A percentile compares a stretch with the other conserved stretches of the same genome.
Evolutionary conservation across 1,140 invertebrate species (phyloP).

Genomic region (Drosophila azteca): DNA sequence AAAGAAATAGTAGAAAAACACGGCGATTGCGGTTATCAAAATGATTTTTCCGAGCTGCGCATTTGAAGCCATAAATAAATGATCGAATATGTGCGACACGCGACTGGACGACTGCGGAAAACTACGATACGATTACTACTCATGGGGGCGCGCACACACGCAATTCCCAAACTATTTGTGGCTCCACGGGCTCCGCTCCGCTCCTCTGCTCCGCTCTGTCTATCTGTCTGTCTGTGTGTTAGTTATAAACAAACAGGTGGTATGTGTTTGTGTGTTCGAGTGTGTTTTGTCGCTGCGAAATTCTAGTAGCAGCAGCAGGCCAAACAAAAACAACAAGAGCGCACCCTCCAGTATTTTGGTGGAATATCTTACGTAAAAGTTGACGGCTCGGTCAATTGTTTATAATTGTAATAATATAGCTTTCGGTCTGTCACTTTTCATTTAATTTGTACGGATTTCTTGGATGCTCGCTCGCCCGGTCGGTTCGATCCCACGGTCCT

Average conservation of each 20-base stretch:
- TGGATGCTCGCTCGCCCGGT: not conserved
- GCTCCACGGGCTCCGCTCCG: no score
- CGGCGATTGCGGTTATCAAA: constrained; percentile 84
- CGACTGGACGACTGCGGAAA: constrained; percentile 13
- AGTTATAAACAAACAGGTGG: constrained; percentile 25
- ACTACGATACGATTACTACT: constrained; percentile 9
- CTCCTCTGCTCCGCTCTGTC: no score
- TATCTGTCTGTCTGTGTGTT: not conserved
- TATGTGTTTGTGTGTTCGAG: constrained; percentile 1
- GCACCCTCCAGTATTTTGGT: constrained; percentile 1
- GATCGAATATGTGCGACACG: constrained; percentile 36
- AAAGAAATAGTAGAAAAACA: constrained; percentile 87
- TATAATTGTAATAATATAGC: not conserved
- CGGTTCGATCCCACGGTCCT: no score
- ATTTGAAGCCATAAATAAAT: constrained; percentile 83
- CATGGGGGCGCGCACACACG: constrained; percentile 11
- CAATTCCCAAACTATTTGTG: constrained; percentile 7
- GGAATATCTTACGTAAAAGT: constrained; percentile 18
- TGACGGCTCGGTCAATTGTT: constrained; percentile 3
- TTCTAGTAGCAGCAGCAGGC: not conserved
- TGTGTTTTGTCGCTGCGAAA: constrained; percentile 2
- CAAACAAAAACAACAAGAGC: constrained; percentile 2
- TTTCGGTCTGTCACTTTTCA: constrained; percentile 1
- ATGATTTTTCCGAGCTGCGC: constrained; percentile 85
- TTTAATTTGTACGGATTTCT: constrained; percentile 2